Conservation (phyloP, 2,797 vertebrate species). For the Dendrocincla tyrannina region DNA sequence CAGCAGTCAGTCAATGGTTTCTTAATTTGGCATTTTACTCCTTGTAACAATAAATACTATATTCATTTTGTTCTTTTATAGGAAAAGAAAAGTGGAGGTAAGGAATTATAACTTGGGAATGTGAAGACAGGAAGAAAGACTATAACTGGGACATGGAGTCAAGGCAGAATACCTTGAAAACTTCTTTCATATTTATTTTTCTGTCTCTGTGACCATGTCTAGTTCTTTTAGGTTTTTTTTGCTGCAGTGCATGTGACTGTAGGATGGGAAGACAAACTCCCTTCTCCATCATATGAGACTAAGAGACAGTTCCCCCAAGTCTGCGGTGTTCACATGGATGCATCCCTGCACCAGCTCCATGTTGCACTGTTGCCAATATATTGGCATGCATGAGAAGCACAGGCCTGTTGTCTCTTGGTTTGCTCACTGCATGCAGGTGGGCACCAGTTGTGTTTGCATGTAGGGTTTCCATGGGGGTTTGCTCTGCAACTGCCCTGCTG, state of each 20-base stretch:
- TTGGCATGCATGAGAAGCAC: accelerated
- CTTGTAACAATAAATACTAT: neutral
- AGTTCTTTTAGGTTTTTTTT: neutral
- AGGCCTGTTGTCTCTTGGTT: neutral
- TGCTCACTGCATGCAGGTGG: accelerated
- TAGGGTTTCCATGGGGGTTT: neutral
- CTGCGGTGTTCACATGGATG: neutral
- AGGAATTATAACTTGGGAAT: neutral
- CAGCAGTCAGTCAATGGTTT: neutral
- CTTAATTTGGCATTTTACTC: neutral
- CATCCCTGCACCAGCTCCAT: neutral
- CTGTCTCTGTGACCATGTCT: neutral
- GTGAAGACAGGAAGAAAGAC: neutral
- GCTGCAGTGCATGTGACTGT: neutral
- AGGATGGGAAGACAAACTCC: neutral
- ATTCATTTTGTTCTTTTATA: neutral
- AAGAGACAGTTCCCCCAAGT: accelerated
- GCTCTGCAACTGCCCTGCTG: neutral
- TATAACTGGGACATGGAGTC: neutral
- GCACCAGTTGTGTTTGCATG: accelerated
- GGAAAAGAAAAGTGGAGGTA: neutral
- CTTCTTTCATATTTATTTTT: neutral
- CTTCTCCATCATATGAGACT: neutral
- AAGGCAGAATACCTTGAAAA: neutral
- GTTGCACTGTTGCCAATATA: accelerated